Evolutionary conservation across 2,888 invertebrate species (phyloP), one percentile per base, ranked within the genome.

Genomic region (Argyresthia goedartella): DNA sequence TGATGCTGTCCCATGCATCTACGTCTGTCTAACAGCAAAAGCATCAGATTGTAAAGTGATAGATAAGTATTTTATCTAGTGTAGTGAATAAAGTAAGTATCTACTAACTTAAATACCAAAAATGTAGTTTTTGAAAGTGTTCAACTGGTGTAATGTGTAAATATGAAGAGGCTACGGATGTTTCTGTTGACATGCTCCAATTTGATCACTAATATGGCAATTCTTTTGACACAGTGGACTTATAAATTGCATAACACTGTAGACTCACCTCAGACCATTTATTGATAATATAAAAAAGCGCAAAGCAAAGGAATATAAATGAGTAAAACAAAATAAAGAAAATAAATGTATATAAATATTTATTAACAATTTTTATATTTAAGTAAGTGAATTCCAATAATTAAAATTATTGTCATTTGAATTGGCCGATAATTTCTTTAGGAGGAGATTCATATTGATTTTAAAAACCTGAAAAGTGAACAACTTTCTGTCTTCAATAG

Each of bases 171-270:
- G 8, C 25, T 10, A 47, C 6, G 25, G 6, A n/a, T 25, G 25
- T 47, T 4, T 33, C 8, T 25, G 11, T 8, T 54, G 48, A 43
- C 48, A 50, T 48, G 14, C 11, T 39, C 25, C n/a, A n/a, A n/a
- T 25, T 25, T 25, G 25, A 25, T 11, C 39, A 39, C 9, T 9
- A 39, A 39, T 4, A 39, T 39, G 39, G 39, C 25, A 6, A n/a
- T n/a, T 39, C 39, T 39, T 11, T 11, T 39, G 39, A 39, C 25
- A 25, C n/a, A 11, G 39, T 39, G 9, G 74, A 74, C 67, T 66
- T 74, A 80, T 81, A 84, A 84, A 82, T 82, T 85, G 85, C 84
- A 82, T 84, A 82, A 81, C 81, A 81, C 80, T 66, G 74, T 76
- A 76, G 79, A 79, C 79, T 74, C 77, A 77, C 77, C 71, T 62